Evolutionary conservation across 2,797 vertebrate genomes (phyloP).

Genomic region (Eupleurogrammus muticus): DNA sequence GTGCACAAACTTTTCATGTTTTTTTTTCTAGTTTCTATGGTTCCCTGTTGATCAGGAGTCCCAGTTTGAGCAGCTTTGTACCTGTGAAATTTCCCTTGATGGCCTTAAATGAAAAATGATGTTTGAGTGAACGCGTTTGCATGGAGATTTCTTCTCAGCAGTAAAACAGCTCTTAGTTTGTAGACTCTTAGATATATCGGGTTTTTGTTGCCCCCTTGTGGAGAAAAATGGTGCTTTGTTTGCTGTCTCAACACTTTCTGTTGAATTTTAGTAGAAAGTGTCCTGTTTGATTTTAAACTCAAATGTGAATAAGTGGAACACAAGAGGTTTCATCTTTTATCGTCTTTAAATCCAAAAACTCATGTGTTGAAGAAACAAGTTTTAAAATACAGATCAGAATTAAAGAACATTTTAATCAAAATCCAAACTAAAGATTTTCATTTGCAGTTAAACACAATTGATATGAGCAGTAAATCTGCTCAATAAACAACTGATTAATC

Average conservation of each 20-base stretch:
- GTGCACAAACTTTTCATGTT: constrained; percentile 6
- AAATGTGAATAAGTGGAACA: too few species aligned
- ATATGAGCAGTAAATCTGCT: background rate
- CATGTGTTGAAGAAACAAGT: too few species aligned
- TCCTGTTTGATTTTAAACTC: too few species aligned
- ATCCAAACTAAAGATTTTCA: background rate
- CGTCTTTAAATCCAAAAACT: too few species aligned
- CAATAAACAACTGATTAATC: background rate
- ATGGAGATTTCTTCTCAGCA: too few species aligned
- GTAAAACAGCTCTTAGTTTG: too few species aligned
- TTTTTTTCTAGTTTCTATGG: background rate
- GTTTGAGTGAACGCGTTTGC: too few species aligned
- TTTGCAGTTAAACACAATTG: background rate
- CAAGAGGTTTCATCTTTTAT: too few species aligned
- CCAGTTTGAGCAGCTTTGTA: constrained; percentile 43
- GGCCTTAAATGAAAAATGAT: constrained; percentile 57
- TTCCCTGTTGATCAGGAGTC: constrained; percentile 55
- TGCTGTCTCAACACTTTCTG: too few species aligned
- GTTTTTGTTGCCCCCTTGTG: constrained; percentile 64
- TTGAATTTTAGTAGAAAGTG: background rate
- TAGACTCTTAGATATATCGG: too few species aligned
- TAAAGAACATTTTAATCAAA: too few species aligned
- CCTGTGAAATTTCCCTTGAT: constrained; percentile 62
- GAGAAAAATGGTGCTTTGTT: constrained; percentile 39
- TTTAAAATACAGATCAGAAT: too few species aligned